Evolutionary conservation across 1,140 invertebrate species (phyloP).

Genomic region (Formica selysi): DNA sequence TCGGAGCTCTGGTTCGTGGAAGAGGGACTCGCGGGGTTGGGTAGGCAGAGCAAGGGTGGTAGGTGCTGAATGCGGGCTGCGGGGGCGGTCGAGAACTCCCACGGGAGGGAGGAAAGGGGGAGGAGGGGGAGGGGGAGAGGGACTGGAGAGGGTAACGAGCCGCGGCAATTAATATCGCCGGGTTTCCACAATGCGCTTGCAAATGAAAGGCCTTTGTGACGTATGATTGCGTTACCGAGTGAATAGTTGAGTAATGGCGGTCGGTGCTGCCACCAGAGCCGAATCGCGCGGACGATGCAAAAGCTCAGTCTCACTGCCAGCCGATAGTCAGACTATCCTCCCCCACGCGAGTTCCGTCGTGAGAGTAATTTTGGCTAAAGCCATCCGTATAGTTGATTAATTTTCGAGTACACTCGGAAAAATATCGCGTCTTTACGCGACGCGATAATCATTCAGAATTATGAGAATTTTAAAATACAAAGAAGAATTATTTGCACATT

Average conservation of each 20-base stretch:
- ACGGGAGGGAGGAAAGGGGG: slow-evolving; percentile 54
- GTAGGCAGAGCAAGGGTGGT: slow-evolving; percentile 12
- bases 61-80: slow-evolving; percentile 52
- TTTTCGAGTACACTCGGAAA: neutral
- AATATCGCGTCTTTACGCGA: neutral
- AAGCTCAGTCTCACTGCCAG: slow-evolving; percentile 74
- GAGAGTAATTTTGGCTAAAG: slow-evolving; percentile 47
- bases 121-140: slow-evolving; percentile 61
- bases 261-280: slow-evolving; percentile 79
- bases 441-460: neutral
- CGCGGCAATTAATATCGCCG: slow-evolving; percentile 86
- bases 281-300: slow-evolving; percentile 81
- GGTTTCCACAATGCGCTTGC: slow-evolving; percentile 87
- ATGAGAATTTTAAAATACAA: neutral
- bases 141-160: slow-evolving; percentile 84
- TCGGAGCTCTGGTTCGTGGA: slow-evolving; percentile 65
- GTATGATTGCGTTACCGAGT: slow-evolving; percentile 87
- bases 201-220: slow-evolving; percentile 87
- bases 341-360: slow-evolving; percentile 22
- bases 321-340: slow-evolving; percentile 73
- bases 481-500: neutral
- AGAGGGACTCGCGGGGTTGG: slow-evolving; percentile 55
- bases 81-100: slow-evolving; percentile 69
- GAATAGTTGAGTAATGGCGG: slow-evolving; percentile 87
- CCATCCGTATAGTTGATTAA: slow-evolving; percentile 15